phyloP scores from a whole-genome alignment of 2,797 vertebrate genomes.

The Manis crassicaudata region DNA sequence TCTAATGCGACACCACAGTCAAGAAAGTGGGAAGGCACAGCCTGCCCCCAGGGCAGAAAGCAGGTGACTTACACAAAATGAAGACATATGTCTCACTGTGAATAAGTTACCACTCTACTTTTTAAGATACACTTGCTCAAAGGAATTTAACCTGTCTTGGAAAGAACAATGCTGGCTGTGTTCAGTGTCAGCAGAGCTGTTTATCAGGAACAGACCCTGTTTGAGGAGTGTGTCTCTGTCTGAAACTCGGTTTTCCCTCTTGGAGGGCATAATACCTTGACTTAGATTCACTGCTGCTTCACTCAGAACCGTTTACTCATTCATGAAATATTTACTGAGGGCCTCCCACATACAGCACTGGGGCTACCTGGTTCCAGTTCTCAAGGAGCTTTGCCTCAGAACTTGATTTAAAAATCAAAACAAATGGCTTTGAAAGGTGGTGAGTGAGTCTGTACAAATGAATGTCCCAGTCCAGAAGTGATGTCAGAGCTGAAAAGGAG shows the following conservation, averaged over 20 bases:
- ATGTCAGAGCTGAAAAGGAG: not conserved
- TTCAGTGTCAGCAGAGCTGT: not conserved
- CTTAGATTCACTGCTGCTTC: not conserved
- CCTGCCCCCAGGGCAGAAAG: fast-evolving
- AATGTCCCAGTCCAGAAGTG: not conserved
- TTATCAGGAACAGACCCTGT: not conserved
- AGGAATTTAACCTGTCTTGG: not conserved
- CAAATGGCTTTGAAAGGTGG: not conserved
- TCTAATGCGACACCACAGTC: not conserved
- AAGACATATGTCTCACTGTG: not conserved
- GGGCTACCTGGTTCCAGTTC: not conserved
- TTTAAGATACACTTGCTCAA: not conserved
- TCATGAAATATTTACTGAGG: not conserved
- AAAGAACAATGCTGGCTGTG: not conserved
- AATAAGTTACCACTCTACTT: not conserved
- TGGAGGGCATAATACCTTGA: not conserved
- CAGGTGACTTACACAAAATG: not conserved
- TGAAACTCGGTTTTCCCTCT: not conserved
- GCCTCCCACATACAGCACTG: fast-evolving
- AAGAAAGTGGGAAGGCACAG: not conserved
- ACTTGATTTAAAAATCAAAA: not conserved
- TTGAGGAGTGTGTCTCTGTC: not conserved
- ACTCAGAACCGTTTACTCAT: not conserved
- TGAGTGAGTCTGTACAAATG: not conserved
- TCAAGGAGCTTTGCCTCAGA: not conserved